These are phyloP conservation scores for Zaprionus nigranus DNA, from an alignment of 1,140 invertebrate species.

Conservation along the genomic window DNA sequence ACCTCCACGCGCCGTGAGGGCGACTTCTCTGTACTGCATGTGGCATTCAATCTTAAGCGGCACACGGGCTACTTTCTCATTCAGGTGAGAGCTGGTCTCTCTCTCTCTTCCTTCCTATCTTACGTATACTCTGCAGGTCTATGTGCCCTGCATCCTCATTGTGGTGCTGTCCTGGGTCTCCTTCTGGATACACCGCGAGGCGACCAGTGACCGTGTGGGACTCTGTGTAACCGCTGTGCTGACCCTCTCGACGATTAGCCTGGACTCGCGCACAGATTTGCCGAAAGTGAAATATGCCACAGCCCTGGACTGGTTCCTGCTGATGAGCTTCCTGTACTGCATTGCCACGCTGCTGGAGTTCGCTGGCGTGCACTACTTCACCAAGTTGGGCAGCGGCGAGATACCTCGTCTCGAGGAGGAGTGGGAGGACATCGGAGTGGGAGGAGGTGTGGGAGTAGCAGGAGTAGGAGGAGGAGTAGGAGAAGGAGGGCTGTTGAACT, in stretches of 20 bases:
- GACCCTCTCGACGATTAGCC: slow-evolving; percentile 95
- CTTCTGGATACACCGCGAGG: slow-evolving; percentile 98
- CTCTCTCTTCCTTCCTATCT: background rate
- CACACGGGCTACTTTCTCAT: slow-evolving; percentile 97
- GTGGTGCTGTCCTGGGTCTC: slow-evolving; percentile 98
- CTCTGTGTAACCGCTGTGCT: slow-evolving; percentile 95
- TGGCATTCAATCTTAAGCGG: slow-evolving; percentile 96
- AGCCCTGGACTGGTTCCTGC: slow-evolving; percentile 95
- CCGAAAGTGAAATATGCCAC: slow-evolving; percentile 97
- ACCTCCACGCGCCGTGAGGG: slow-evolving; percentile 92
- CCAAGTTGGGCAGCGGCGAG: slow-evolving; percentile 94
- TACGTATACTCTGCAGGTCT: slow-evolving; percentile 87
- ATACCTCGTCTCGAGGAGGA: slow-evolving; percentile 91
- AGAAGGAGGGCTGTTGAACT: background rate
- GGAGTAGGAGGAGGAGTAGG: background rate
- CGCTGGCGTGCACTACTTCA: slow-evolving; percentile 97
- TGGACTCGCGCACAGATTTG: slow-evolving; percentile 95
- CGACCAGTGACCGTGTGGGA: slow-evolving; percentile 90
- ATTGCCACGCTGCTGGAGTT: slow-evolving; percentile 97
- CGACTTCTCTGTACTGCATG: slow-evolving; percentile 94
- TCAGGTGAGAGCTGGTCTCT: slow-evolving; percentile 86
- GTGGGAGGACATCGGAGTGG: slow-evolving; percentile 87
- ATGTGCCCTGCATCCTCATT: slow-evolving; percentile 96
- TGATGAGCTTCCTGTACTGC: slow-evolving; percentile 97
- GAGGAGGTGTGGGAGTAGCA: background rate